A percentile compares a stretch with the other conserved stretches of the same genome.
Evolutionary conservation across 2,888 invertebrate genomes (phyloP).

Genomic region (Labia minor): DNA sequence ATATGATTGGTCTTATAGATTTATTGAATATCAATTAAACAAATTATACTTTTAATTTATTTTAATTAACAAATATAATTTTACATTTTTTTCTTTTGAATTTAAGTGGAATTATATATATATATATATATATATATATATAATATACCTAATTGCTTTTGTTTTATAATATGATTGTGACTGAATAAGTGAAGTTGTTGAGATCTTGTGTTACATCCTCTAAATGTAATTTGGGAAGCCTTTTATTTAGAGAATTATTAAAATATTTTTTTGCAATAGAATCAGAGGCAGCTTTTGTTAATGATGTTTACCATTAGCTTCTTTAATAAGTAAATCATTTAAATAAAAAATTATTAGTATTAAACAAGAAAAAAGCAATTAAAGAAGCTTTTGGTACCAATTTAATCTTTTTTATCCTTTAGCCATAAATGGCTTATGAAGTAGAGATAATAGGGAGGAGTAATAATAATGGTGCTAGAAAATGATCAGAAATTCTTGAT

Average conservation of each 20-base stretch:
- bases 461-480: constrained; percentile 1
- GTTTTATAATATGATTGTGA: neutral
- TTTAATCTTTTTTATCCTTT: neutral
- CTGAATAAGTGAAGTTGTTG: neutral
- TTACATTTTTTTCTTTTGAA: neutral
- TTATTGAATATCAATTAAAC: no score
- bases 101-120: neutral
- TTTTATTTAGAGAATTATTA: neutral
- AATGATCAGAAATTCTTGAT: neutral
- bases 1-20: neutral
- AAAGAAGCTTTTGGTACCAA: neutral
- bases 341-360: no score
- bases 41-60: neutral
- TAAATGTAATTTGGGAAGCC: neutral
- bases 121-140: neutral
- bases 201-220: neutral
- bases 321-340: no score
- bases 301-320: neutral
- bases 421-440: neutral
- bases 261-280: no score
- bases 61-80: constrained; percentile 4
- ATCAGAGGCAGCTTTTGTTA: neutral
- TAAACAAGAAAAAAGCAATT: neutral
- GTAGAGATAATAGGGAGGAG: neutral
- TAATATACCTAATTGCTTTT: neutral